These are phyloP conservation scores for Stercorarius parasiticus DNA, from an alignment of 2,113 vertebrate species.

Conservation along the genomic window DNA sequence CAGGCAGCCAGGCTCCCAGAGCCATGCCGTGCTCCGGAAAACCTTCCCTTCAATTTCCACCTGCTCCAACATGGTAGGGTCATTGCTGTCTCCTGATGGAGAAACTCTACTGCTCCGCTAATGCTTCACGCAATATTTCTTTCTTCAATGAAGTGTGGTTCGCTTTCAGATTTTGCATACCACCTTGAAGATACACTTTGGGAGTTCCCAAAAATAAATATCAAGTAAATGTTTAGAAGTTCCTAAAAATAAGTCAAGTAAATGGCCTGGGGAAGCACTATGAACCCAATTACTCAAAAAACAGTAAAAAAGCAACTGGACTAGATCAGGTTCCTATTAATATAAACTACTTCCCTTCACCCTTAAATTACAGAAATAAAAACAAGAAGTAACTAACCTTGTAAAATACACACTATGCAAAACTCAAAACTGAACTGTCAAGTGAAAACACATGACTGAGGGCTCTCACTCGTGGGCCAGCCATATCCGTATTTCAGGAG, in stretches of 20 bases:
- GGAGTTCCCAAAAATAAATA: neutral
- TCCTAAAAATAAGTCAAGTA: neutral
- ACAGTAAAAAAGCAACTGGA: neutral
- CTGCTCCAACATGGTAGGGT: neutral
- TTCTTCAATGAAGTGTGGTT: neutral
- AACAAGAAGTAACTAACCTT: neutral
- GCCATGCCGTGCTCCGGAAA: neutral
- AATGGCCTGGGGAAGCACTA: neutral
- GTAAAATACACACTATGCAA: neutral
- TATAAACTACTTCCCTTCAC: neutral
- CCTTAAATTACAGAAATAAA: slow-evolving; percentile 41
- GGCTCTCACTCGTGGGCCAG: neutral
- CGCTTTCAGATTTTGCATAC: neutral
- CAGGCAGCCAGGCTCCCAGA: neutral
- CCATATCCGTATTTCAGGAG: neutral
- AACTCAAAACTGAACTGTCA: neutral
- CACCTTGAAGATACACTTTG: neutral
- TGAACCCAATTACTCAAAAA: neutral
- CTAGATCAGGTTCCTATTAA: neutral
- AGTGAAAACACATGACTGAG: neutral
- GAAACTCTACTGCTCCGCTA: neutral
- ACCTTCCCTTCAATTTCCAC: neutral
- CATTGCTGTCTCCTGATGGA: neutral
- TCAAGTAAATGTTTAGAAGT: neutral
- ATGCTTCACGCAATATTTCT: neutral